These are phyloP conservation scores for Patella vulgata DNA, from an alignment of 1,140 invertebrate genomes.

Conservation along the genomic window DNA sequence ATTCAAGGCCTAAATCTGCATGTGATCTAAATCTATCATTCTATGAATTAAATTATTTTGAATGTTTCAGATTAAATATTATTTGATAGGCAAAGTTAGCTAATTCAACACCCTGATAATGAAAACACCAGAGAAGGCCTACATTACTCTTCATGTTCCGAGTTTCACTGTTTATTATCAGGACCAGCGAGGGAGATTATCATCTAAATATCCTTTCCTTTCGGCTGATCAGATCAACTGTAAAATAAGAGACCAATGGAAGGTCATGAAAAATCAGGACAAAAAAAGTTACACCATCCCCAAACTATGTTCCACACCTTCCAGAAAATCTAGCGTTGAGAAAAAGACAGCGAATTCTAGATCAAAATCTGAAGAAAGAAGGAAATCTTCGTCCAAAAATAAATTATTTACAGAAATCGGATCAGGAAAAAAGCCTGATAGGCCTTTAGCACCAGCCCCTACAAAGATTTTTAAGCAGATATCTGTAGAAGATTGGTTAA, in stretches of 20 bases:
- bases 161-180: conserved; percentile 37
- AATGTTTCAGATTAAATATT: too few relatives aligned
- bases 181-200: conserved; percentile 34
- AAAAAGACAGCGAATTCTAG: conserved; percentile 17
- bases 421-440: background rate
- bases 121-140: too few relatives aligned
- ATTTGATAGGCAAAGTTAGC: too few relatives aligned
- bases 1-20: too few relatives aligned
- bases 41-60: too few relatives aligned
- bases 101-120: too few relatives aligned
- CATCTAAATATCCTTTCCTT: conserved; percentile 47
- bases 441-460: too few relatives aligned
- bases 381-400: background rate
- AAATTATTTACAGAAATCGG: background rate
- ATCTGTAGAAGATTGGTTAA: conserved; percentile 9
- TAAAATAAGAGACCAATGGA: conserved; percentile 48
- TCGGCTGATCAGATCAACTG: conserved; percentile 42
- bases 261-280: conserved; percentile 19
- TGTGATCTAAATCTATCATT: too few relatives aligned
- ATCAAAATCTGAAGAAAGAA: background rate
- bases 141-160: background rate
- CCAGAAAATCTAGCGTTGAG: conserved; percentile 1
- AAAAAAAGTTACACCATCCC: conserved; percentile 30
- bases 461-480: background rate
- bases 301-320: conserved; percentile 11